A percentile compares a stretch with the other conserved stretches of the same genome.
phyloP scores from a whole-genome alignment of 2,888 invertebrate genomes.

The Candidula unifasciata region DNA sequence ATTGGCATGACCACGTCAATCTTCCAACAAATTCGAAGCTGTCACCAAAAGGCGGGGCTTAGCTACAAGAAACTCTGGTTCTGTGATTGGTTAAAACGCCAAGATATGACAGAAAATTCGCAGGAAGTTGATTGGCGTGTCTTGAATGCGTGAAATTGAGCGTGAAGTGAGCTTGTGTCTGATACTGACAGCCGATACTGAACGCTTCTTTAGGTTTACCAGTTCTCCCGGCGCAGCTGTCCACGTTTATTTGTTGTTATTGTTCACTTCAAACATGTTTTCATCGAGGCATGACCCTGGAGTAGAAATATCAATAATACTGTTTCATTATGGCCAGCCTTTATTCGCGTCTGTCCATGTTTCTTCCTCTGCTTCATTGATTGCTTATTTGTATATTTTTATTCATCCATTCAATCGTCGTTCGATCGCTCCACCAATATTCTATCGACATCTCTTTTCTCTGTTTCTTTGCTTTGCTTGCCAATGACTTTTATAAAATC shows the following conservation, averaged over 20 bases:
- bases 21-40: neutral
- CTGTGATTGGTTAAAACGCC: neutral
- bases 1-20: constrained; percentile 7
- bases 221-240: neutral
- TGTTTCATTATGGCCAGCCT: neutral
- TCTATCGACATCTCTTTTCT: too few relatives aligned
- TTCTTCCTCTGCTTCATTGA: neutral
- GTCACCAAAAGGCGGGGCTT: neutral
- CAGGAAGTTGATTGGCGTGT: neutral
- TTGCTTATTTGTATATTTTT: neutral
- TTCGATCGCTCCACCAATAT: too few relatives aligned
- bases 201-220: neutral
- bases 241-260: neutral
- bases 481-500: too few relatives aligned
- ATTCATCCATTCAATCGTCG: too few relatives aligned
- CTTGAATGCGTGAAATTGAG: neutral
- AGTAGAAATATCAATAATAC: neutral
- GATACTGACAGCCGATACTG: neutral
- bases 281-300: neutral
- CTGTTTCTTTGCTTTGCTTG: too few relatives aligned
- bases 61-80: neutral
- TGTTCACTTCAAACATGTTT: neutral
- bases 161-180: neutral
- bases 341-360: neutral
- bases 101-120: neutral